Percentiles rank a stretch among this genome's conserved stretches.
phyloP scores from a whole-genome alignment of 2,113 vertebrate genomes.

The Jaculus jaculus region DNA sequence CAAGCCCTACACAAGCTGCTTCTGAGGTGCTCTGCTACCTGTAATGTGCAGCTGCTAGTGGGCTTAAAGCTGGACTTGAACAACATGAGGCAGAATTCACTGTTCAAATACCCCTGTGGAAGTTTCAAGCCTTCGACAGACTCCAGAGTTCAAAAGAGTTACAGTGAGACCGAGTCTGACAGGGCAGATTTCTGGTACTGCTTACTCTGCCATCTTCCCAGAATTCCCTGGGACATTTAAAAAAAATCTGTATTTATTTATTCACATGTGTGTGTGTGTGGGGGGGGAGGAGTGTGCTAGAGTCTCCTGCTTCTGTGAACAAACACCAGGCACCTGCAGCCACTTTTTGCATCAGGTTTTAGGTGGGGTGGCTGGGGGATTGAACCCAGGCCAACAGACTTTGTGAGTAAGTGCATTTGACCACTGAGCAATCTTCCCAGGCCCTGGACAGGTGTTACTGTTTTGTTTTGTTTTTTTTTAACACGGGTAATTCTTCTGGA shows the following conservation, averaged over 20 bases:
- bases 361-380: no score
- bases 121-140: neutral
- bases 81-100: neutral
- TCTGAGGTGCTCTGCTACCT: neutral
- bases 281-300: no score
- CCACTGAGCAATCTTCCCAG: neutral
- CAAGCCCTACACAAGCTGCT: neutral
- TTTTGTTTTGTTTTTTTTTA: neutral
- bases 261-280: no score
- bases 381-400: no score
- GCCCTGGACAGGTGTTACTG: neutral
- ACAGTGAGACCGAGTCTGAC: neutral
- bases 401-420: no score
- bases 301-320: no score
- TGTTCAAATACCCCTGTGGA: neutral
- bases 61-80: neutral
- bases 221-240: neutral
- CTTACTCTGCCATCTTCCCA: neutral
- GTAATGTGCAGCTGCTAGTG: neutral
- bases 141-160: neutral
- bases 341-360: no score
- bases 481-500: slow-evolving; percentile 1
- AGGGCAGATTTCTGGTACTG: neutral
- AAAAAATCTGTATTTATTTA: neutral
- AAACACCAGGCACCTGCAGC: no score